These are phyloP conservation scores for Arvicanthis niloticus DNA, from an alignment of 2,113 vertebrate genomes.

Conservation along the genomic window DNA sequence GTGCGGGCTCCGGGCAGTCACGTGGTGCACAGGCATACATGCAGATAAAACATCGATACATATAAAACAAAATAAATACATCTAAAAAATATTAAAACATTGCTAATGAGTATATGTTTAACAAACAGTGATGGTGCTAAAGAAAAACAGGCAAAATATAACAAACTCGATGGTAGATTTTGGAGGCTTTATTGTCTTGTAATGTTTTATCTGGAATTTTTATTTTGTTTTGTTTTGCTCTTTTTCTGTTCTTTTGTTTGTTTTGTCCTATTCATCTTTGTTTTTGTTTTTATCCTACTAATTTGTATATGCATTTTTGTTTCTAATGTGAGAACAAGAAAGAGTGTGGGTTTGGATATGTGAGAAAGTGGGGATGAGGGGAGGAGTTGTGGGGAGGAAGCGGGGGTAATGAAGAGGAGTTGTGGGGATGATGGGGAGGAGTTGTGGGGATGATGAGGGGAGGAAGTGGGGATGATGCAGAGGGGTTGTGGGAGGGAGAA, in stretches of 20 bases:
- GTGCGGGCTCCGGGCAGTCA: not conserved
- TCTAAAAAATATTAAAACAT: not conserved
- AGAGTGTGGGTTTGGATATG: not conserved
- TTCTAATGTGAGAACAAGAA: not conserved
- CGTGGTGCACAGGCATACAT: not conserved
- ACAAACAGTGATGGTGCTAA: not conserved
- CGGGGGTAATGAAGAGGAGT: not conserved
- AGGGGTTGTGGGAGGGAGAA: not conserved
- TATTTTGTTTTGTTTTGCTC: not conserved
- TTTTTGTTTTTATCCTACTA: not conserved
- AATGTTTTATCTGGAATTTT: not conserved
- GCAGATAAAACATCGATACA: not conserved
- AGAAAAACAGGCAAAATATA: slow-evolving; percentile 26
- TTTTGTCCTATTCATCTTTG: not conserved
- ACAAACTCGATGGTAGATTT: not conserved
- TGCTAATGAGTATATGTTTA: slow-evolving; percentile 28
- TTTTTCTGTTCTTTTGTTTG: not conserved
- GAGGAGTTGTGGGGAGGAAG: not conserved
- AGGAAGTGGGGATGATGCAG: too few relatives aligned
- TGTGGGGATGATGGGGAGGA: not conserved
- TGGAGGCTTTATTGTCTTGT: not conserved
- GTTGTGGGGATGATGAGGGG: too few relatives aligned
- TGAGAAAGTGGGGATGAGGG: not conserved
- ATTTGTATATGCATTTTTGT: not conserved
- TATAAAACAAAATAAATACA: not conserved